These are phyloP conservation scores for Triplophysa yarkandensis DNA, from an alignment of 2,797 vertebrate species.

Conservation along the genomic window DNA sequence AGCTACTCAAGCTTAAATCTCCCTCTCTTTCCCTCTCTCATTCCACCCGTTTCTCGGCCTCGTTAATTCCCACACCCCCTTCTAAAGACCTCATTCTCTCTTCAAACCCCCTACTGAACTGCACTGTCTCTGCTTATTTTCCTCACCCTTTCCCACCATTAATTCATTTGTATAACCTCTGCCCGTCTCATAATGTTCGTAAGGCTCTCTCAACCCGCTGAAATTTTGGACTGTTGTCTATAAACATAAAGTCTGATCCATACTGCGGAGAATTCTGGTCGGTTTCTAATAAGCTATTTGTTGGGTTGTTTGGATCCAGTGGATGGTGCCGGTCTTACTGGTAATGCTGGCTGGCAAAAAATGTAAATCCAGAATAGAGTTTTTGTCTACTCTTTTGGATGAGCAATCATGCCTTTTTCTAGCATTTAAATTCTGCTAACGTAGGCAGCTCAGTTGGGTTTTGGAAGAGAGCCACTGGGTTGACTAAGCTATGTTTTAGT, in stretches of 20 bases:
- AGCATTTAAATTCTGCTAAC: background rate
- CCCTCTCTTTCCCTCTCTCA: conserved; percentile 3
- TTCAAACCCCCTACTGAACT: conserved; percentile 44
- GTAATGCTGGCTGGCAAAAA: background rate
- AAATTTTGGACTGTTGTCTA: conserved; percentile 1
- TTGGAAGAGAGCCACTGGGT: conserved; percentile 1
- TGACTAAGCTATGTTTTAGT: background rate
- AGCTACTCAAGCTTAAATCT: conserved; percentile 9
- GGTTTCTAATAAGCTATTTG: too few species aligned
- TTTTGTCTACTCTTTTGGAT: background rate
- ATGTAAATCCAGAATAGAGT: background rate
- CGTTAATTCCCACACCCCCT: conserved; percentile 37
- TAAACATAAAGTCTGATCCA: background rate
- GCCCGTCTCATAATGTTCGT: conserved; percentile 12
- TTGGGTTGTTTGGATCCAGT: too few species aligned
- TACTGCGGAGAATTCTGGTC: background rate
- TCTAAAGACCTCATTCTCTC: conserved; percentile 37
- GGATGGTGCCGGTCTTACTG: background rate
- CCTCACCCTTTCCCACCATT: conserved; percentile 37
- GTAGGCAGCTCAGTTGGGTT: background rate
- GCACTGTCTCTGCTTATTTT: conserved; percentile 33
- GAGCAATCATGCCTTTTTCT: background rate
- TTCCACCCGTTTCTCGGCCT: conserved; percentile 4
- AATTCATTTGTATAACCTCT: conserved; percentile 33
- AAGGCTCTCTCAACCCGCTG: conserved; percentile 8